Percentiles rank a stretch among this genome's conserved stretches.
Evolutionary conservation across 2,797 vertebrate genomes (phyloP).

Genomic region (Cirrhinus mrigala): DNA sequence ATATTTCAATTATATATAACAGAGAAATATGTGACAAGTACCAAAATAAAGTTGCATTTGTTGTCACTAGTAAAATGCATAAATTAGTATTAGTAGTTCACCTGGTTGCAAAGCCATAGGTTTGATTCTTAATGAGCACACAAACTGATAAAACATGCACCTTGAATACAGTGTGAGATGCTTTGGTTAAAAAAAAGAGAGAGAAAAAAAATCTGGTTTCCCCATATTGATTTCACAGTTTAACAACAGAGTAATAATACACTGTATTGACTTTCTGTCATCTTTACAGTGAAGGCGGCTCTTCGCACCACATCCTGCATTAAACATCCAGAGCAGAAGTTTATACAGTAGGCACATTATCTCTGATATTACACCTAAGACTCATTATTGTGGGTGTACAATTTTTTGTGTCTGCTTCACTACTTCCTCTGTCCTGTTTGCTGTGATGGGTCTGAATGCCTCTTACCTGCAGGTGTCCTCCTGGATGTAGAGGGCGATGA

Average conservation of each 20-base stretch:
- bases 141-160: background rate
- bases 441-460: constrained; percentile 31
- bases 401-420: background rate
- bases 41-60: background rate
- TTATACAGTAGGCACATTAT: background rate
- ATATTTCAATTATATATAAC: too few relatives aligned
- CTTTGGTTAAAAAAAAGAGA: background rate
- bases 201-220: background rate
- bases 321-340: background rate
- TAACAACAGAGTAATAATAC: background rate
- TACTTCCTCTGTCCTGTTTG: background rate
- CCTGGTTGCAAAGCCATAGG: background rate
- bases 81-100: background rate
- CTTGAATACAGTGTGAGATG: background rate
- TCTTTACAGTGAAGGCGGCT: background rate
- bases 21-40: too few relatives aligned
- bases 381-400: too few relatives aligned
- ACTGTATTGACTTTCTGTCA: background rate
- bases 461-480: constrained; percentile 92
- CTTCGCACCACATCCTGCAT: background rate
- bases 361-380: background rate
- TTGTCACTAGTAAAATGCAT: background rate
- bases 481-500: constrained; percentile 91
- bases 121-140: background rate
- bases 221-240: background rate